Evolutionary conservation across 2,888 invertebrate species (phyloP).

Genomic region (Lottia scabra): DNA sequence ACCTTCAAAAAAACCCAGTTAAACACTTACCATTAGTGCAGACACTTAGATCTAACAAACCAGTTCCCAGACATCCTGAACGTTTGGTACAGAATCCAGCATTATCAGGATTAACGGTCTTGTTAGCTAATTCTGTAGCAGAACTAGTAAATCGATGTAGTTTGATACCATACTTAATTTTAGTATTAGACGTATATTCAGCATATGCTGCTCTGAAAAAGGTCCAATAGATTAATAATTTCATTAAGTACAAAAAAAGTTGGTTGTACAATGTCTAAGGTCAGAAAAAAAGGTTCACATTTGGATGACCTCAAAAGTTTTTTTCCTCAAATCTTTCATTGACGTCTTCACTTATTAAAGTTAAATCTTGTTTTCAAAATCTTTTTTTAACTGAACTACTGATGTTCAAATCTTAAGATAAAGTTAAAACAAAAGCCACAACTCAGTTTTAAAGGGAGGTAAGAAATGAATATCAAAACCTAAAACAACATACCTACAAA

Average conservation of each 20-base stretch:
- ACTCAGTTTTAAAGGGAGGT: no score
- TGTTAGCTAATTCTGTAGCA: constrained; percentile 44
- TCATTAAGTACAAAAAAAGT: no score
- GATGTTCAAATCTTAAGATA: no score
- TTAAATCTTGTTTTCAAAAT: no score
- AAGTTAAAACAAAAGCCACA: no score
- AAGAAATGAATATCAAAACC: not conserved
- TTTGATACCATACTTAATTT: constrained; percentile 46
- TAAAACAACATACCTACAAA: constrained; percentile 49
- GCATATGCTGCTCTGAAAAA: constrained; percentile 55
- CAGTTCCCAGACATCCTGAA: constrained; percentile 53
- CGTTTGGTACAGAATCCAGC: constrained; percentile 64
- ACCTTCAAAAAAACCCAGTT: not conserved
- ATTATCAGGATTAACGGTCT: constrained; percentile 58
- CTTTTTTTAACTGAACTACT: no score
- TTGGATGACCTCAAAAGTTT: no score
- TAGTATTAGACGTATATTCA: constrained; percentile 40
- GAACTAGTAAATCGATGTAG: constrained; percentile 54
- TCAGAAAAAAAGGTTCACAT: no score
- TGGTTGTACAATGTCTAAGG: no score
- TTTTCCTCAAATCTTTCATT: no score
- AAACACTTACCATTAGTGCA: constrained; percentile 39
- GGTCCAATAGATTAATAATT: no score
- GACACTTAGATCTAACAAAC: constrained; percentile 55
- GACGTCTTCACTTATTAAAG: no score